These are phyloP conservation scores for Macrochelys suwanniensis DNA, from an alignment of 2,797 vertebrate genomes.

Conservation along the genomic window DNA sequence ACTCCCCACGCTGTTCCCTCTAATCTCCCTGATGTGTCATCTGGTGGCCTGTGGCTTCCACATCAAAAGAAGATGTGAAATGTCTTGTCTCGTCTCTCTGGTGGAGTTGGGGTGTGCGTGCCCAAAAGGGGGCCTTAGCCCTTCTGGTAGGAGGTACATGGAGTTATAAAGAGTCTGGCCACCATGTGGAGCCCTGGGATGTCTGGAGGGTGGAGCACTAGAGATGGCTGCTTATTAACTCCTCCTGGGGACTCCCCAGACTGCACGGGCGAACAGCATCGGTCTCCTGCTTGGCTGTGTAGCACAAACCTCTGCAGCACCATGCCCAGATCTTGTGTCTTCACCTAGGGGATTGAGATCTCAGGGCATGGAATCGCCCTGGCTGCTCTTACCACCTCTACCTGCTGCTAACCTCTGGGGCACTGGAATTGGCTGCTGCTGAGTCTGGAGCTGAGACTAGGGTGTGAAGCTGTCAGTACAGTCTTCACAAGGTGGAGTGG, in stretches of 20 bases:
- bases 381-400: not conserved
- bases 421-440: not conserved
- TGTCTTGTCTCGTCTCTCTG: not conserved
- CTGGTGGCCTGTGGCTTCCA: not conserved
- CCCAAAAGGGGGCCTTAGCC: not conserved
- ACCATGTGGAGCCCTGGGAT: fast-evolving
- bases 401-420: not conserved
- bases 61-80: fast-evolving
- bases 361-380: fast-evolving
- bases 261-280: not conserved
- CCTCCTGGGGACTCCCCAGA: not conserved
- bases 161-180: not conserved
- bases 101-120: not conserved
- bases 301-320: fast-evolving
- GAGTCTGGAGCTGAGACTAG: not conserved
- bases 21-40: fast-evolving
- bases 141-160: not conserved
- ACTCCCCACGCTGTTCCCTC: fast-evolving
- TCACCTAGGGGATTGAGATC: fast-evolving
- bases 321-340: not conserved
- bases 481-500: not conserved
- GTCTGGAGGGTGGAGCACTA: not conserved
- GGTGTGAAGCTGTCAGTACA: not conserved
- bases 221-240: not conserved
- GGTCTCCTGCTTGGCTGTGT: not conserved